phyloP scores from a whole-genome alignment of 2,888 invertebrate species.

The Lamellibrachia columna region DNA sequence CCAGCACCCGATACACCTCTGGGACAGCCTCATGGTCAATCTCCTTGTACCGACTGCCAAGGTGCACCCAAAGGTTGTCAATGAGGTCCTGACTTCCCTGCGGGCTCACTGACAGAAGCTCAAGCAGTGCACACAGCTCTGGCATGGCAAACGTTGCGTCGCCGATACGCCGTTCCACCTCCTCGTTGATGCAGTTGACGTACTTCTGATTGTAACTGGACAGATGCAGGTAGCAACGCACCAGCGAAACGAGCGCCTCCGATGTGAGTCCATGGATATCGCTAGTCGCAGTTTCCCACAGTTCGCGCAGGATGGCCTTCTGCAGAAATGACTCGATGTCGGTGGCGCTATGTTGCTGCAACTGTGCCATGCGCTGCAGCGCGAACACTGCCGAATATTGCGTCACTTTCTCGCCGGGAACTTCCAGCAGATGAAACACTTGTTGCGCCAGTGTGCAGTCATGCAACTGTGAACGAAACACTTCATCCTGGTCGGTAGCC shows the following conservation, averaged over 20 bases:
- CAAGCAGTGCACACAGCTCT: constrained; percentile 73
- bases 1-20: constrained; percentile 71
- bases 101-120: constrained; percentile 69
- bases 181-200: constrained; percentile 70
- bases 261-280: constrained; percentile 43
- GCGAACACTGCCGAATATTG: constrained; percentile 50
- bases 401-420: constrained; percentile 68
- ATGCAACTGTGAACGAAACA: constrained; percentile 43
- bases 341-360: constrained; percentile 55
- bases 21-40: constrained; percentile 72
- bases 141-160: constrained; percentile 72
- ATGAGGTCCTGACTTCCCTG: constrained; percentile 68
- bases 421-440: constrained; percentile 66
- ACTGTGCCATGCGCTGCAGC: constrained; percentile 45
- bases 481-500: constrained; percentile 44
- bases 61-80: constrained; percentile 76
- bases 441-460: constrained; percentile 48
- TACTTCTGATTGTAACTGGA: constrained; percentile 41
- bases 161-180: constrained; percentile 72
- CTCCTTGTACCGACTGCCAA: constrained; percentile 71
- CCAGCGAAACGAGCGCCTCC: constrained; percentile 43
- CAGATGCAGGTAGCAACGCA: constrained; percentile 44
- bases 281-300: constrained; percentile 67
- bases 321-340: constrained; percentile 63
- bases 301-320: constrained; percentile 67